These are phyloP conservation scores for Semnornis frantzii DNA, from an alignment of 2,113 vertebrate species.

Conservation along the genomic window DNA sequence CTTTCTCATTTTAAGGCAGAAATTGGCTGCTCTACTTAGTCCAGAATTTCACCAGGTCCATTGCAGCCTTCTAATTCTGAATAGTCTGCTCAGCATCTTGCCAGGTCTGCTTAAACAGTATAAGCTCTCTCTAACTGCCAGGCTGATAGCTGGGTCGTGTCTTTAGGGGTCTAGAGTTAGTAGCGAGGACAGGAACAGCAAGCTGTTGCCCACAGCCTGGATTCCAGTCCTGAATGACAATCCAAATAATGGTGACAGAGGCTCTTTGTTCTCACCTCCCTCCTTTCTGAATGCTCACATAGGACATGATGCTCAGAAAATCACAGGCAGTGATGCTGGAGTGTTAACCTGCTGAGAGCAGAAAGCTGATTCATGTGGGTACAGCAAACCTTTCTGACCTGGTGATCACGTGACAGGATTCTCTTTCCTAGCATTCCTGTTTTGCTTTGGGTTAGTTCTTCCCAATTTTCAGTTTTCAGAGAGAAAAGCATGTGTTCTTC, in stretches of 20 bases:
- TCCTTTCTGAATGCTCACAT: background rate
- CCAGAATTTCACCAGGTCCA: background rate
- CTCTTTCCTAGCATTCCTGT: background rate
- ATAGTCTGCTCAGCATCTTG: background rate
- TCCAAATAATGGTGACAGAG: background rate
- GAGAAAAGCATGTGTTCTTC: background rate
- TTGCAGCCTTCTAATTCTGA: background rate
- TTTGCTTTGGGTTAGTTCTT: background rate
- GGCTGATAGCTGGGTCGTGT: background rate
- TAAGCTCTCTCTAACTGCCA: background rate
- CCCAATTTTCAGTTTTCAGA: background rate
- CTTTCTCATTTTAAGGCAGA: background rate
- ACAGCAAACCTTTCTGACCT: background rate
- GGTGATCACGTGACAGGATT: background rate
- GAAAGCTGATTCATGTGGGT: background rate
- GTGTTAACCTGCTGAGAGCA: background rate
- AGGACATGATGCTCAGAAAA: background rate
- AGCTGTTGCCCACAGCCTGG: background rate
- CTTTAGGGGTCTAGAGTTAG: background rate
- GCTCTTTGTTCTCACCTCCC: background rate
- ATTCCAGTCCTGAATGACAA: background rate
- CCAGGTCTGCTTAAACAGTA: background rate
- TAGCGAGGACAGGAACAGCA: background rate
- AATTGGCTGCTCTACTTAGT: background rate
- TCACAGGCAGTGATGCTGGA: background rate